Evolutionary conservation across 2,797 vertebrate genomes (phyloP), one percentile per base, ranked within the genome.

Genomic region (Sorex maritimensis): DNA sequence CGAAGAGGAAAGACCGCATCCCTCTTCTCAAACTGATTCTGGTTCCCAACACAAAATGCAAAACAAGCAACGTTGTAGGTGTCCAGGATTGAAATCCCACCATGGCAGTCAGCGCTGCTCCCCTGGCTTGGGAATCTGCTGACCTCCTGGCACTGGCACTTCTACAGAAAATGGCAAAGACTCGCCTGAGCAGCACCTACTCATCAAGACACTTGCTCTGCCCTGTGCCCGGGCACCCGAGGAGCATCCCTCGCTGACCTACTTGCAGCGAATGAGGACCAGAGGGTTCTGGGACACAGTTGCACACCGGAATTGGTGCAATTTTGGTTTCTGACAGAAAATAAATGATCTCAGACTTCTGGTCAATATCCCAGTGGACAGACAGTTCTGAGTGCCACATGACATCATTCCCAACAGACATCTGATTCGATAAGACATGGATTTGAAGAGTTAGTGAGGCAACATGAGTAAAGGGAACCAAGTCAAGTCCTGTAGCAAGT

Each of bases 111-210:
- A 98, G 96, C 72, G 90, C 94, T 88, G 93, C 94, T 97, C 95
- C 28, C 93, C 80, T 96, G 1, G 58, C 96, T 97, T 93, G 95
- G 38, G 96, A 88, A 96, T 91, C 92, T 34, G 84, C 94, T 90
- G 95, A 96, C 97, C 95, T 84, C 96, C 86, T 58, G 92, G 96
- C 95, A 97, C 97, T 97, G 98, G 98, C 98, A 98, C 98, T 98
- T 98, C 97, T 96, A 97, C 94, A 95, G 94, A 97, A 97, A 96
- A 96, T 73, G 83, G 78, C 67, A 82, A 84, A 94, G 90, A 95
- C 95, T 94, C 94, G 94, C 95, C 80, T 88, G 81, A 92, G 90
- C 83, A 52, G 81, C 71, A 90, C 84, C 91, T 68, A 91, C 65
- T 95, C 82, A 97, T 95, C 0, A 3, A 97, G 94, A 83, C 96